These are phyloP conservation scores for Cynocephalus volans DNA, from an alignment of 2,113 vertebrate species.

Conservation along the genomic window DNA sequence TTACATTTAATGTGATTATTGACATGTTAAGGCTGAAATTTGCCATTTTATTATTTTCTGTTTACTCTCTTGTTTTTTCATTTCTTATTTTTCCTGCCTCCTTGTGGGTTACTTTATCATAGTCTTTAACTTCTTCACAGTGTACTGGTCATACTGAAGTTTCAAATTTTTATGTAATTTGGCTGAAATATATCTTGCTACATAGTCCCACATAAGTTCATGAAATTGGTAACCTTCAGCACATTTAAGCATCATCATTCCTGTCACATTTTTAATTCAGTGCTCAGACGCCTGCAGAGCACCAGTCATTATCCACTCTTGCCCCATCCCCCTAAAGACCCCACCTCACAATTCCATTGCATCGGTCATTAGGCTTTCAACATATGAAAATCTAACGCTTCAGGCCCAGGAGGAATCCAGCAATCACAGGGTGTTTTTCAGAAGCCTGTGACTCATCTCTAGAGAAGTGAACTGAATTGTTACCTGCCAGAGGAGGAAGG, in stretches of 20 bases:
- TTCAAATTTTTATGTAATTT: neutral
- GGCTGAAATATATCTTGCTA: neutral
- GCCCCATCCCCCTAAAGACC: too few relatives aligned
- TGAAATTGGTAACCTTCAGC: neutral
- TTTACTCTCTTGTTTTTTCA: neutral
- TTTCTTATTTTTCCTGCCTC: neutral
- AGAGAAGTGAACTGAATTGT: neutral
- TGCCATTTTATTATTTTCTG: neutral
- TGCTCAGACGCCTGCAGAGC: neutral
- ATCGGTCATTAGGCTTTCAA: too few relatives aligned
- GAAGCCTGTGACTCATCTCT: neutral
- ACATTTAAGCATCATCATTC: neutral
- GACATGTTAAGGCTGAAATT: neutral
- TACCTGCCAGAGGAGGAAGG: neutral
- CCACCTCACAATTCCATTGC: too few relatives aligned
- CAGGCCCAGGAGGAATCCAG: neutral
- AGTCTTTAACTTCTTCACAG: neutral
- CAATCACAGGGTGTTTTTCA: too few relatives aligned
- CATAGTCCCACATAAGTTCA: neutral
- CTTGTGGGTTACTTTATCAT: neutral
- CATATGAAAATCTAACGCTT: too few relatives aligned
- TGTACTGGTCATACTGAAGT: neutral
- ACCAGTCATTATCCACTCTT: neutral
- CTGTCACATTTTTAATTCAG: neutral
- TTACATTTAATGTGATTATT: neutral